Base-by-base conservation (phyloP, 2,888 invertebrate genomes). In the Tiphia femorata region DNA sequence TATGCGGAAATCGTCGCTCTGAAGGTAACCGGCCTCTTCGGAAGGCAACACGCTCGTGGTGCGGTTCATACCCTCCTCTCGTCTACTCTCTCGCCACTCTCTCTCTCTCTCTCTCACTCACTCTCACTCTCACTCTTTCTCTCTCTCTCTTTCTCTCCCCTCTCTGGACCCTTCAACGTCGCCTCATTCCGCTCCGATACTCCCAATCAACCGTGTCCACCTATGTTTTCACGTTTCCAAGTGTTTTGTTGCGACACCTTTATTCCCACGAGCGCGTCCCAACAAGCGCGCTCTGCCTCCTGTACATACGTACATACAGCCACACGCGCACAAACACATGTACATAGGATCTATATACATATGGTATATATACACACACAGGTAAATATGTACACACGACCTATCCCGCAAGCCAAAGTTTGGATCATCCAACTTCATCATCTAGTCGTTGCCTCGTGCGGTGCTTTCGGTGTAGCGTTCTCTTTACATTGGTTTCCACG, bases 1-100 rank as follows among this genome's bases (percentile, higher is more conserved):
- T 93, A 92, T 87, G 96, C 96, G 74, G 96, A 96, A 90, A 95
- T 96, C 87, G 95, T 97, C 85, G 96, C 96, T 84, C 94, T 97
- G 79, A 96, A 97, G 96, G 96, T 96, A 93, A 87, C 76, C 74
- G 70, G 71, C 70, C 62, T 67, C 64, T 69, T 69, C 20, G 59
- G 51, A 67, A 64, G 58, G 51, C 64, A 60, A 58, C 70, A 67
- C 67, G 63, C 61, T 64, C 55, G 67, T 69, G 69, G 67, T 59
- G 69, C 64, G 51, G 14, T 64, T 33, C 30, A 37, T 19, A 41
- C 16, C 16, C 12, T 17, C 17, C 16, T 29, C 29, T 29, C 29
- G 29, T 29, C 29, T 10, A n/a, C 33, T 23, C 38, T 37, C 43
- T 35, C 21, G 19, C 30, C 17, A 27, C 40, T 55, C 49, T 38